Evolutionary conservation across 37 sponge, comb jelly and placozoan species (phyloP), one percentile per base, ranked within the genome.

Genomic region (Oscarella lobularis): DNA sequence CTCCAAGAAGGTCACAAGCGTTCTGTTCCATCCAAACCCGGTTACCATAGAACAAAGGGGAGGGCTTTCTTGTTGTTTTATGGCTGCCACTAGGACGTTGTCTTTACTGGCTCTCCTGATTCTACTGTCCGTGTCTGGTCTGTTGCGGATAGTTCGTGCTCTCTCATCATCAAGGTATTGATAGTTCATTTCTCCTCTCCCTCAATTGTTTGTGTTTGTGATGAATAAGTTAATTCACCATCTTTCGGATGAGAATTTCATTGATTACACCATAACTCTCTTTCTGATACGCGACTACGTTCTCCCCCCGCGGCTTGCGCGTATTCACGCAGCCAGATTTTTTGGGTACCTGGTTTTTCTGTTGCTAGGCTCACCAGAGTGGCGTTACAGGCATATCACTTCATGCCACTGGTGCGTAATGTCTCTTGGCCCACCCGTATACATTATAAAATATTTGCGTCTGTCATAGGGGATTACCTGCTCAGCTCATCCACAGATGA

Each of bases 361-460:
- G 69, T 34, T 39, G 0, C 79, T n/a, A 92, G 95, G 86, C 91
- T 41, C 99, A 98, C 66, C 86, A 87, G 79, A 84, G 85, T 35
- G 80, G 87, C 39, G 92, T 98, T 20, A 91, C 95, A 74, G 95
- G 95, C 3, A 84, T 98, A 67, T 91, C 92, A 73, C 84, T 98
- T 3, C 99, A 98, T 78, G 85, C 99, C 2, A 98, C 99, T 40
- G 99, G 95, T 5, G 73, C 66, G 67, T 83, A 67, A 48, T 40
- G 35, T 81, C 36, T 48, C 20, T 48, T 48, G 60, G 9, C 14
- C 20, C 20, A 48, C 20, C 14, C 14, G 60, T 27, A 27, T 9
- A 27, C 60, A 48, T 9, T 48, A 20, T 48, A 48, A 48, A 27
- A 20, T 48, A 20, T 48, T 48, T 48, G 3, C 32, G 32, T 29